phyloP scores from a whole-genome alignment of 2,888 invertebrate species.

The Tholera decimalis region DNA sequence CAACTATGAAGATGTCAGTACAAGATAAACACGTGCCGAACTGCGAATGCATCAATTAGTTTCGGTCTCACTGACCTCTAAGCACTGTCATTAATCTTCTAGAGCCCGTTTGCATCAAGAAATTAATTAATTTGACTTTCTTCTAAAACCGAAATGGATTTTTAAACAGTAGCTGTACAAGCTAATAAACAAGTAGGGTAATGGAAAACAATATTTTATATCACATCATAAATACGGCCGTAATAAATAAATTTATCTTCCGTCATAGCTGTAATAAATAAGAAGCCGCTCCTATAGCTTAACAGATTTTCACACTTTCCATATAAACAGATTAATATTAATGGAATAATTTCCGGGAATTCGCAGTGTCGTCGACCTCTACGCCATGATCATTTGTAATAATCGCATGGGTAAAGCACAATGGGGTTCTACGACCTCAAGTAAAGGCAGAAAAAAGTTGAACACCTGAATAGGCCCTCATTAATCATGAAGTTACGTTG shows the following conservation, averaged over 20 bases:
- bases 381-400: slow-evolving; percentile 47
- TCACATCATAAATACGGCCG: slow-evolving; percentile 38
- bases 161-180: slow-evolving; percentile 55
- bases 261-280: slow-evolving; percentile 49
- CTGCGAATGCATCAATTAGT: slow-evolving; percentile 43
- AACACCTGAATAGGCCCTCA: slow-evolving; percentile 79
- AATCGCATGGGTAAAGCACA: slow-evolving; percentile 59
- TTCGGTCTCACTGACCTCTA: slow-evolving; percentile 37
- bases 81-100: slow-evolving; percentile 46
- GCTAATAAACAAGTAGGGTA: slow-evolving; percentile 46
- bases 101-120: slow-evolving; percentile 34
- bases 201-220: slow-evolving; percentile 49
- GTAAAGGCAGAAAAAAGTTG: slow-evolving; percentile 72
- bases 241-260: slow-evolving; percentile 50
- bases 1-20: slow-evolving; percentile 23
- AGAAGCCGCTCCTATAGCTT: slow-evolving; percentile 20
- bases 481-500: slow-evolving; percentile 81
- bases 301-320: slow-evolving; percentile 57
- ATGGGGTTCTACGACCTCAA: slow-evolving; percentile 69
- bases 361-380: slow-evolving; percentile 46
- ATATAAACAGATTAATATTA: slow-evolving; percentile 58
- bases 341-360: slow-evolving; percentile 59
- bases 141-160: slow-evolving; percentile 37
- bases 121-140: slow-evolving; percentile 49
- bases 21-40: slow-evolving; percentile 38